Conservation (phyloP, 2,888 invertebrate genomes). For the Poecilus cupreus region DNA sequence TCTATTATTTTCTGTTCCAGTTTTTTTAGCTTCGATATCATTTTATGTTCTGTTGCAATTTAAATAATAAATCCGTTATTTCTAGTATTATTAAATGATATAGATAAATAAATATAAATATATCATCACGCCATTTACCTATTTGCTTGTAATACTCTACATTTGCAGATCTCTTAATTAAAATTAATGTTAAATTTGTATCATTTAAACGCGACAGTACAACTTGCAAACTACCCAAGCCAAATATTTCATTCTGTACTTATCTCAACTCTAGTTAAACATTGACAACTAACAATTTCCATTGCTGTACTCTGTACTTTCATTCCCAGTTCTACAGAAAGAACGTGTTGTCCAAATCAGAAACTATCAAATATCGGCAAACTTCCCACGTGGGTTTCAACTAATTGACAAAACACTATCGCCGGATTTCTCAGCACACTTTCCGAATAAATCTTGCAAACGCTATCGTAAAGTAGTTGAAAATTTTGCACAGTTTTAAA, state of each 20-base stretch:
- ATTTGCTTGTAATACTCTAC: too few species aligned
- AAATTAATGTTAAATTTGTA: too few species aligned
- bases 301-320: not conserved
- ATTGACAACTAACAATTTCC: conserved; percentile 1
- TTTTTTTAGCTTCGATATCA: too few species aligned
- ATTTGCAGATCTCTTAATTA: too few species aligned
- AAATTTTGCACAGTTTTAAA: not conserved
- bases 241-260: not conserved
- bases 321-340: not conserved
- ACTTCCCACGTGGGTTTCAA: not conserved
- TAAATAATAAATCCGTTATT: too few species aligned
- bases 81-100: too few species aligned
- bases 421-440: not conserved
- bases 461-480: not conserved
- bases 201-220: too few species aligned
- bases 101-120: too few species aligned
- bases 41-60: too few species aligned
- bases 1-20: too few species aligned
- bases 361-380: conserved; percentile 5
- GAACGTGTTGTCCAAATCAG: not conserved
- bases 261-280: not conserved
- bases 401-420: conserved; percentile 24
- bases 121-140: too few species aligned
- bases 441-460: not conserved
- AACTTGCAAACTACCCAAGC: not conserved